phyloP scores from a whole-genome alignment of 2,888 invertebrate species.

The Augiades crinisus region DNA sequence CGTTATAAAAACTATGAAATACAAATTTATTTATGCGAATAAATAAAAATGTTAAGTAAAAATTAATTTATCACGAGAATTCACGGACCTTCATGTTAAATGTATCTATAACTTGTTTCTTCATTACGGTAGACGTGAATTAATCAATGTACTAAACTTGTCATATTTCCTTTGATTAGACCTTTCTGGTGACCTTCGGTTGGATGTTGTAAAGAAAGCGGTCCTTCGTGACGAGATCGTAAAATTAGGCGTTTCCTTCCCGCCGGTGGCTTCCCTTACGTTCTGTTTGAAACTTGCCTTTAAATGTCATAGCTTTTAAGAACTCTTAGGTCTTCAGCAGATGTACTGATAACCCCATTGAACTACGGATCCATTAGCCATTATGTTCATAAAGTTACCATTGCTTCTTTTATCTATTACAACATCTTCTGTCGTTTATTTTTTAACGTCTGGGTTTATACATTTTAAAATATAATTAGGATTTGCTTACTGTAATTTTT shows the following conservation, averaged over 20 bases:
- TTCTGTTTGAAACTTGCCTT: neutral
- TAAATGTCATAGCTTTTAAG: neutral
- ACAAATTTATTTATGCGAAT: too few species aligned
- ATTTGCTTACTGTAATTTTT: too few species aligned
- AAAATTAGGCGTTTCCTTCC: slow-evolving; percentile 44
- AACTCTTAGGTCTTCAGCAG: neutral
- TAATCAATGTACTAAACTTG: slow-evolving; percentile 4
- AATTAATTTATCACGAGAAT: too few species aligned
- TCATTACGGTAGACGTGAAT: too few species aligned
- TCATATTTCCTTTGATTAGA: slow-evolving; percentile 6
- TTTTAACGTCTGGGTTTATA: too few species aligned
- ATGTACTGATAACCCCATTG: neutral
- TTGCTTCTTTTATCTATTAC: too few species aligned
- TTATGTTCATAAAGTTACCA: neutral
- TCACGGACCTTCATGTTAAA: too few species aligned
- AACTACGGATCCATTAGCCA: neutral
- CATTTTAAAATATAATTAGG: too few species aligned
- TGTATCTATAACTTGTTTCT: too few species aligned
- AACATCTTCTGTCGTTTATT: too few species aligned
- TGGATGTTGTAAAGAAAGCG: slow-evolving; percentile 2
- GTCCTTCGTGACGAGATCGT: slow-evolving; percentile 29
- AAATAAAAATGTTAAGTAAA: too few species aligned
- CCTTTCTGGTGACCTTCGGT: slow-evolving; percentile 7
- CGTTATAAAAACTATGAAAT: too few species aligned
- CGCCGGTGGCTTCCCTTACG: slow-evolving; percentile 19